phyloP scores from a whole-genome alignment of 2,113 vertebrate genomes.

The Donacobius atricapilla region DNA sequence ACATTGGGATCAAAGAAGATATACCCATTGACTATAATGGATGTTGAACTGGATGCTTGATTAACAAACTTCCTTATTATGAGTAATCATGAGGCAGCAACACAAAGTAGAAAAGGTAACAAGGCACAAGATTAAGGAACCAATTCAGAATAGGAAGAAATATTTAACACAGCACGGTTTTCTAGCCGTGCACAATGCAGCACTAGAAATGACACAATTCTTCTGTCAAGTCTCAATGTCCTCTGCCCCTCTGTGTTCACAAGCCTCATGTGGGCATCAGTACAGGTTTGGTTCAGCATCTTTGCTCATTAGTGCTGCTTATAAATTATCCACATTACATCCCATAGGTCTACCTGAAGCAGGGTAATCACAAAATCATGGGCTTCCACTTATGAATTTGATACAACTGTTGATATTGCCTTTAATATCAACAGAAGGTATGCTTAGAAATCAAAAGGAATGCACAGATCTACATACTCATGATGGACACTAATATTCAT shows the following conservation, averaged over 20 bases:
- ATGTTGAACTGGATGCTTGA: conserved; percentile 18
- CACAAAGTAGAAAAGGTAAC: not conserved
- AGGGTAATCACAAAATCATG: not conserved
- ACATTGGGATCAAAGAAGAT: conserved; percentile 62
- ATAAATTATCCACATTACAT: not conserved
- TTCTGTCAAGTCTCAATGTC: not conserved
- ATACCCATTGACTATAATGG: not conserved
- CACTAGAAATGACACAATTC: not conserved
- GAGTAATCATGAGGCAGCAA: not conserved
- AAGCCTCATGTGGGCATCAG: not conserved
- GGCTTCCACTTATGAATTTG: not conserved
- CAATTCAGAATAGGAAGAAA: not conserved
- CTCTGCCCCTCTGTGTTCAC: not conserved
- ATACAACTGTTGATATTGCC: not conserved
- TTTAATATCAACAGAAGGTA: not conserved
- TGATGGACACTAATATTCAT: not conserved
- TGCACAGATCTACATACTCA: not conserved
- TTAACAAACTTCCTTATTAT: conserved; percentile 38
- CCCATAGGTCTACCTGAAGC: not conserved
- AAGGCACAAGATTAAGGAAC: not conserved
- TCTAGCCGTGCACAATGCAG: not conserved
- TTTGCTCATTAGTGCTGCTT: not conserved
- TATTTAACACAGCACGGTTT: not conserved
- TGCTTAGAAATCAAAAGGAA: not conserved
- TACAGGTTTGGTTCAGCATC: not conserved